A percentile compares a stretch with the other conserved stretches of the same genome.
These are phyloP conservation scores for Myotis lucifugus DNA, from an alignment of 2,113 vertebrate genomes.

Conservation along the genomic window DNA sequence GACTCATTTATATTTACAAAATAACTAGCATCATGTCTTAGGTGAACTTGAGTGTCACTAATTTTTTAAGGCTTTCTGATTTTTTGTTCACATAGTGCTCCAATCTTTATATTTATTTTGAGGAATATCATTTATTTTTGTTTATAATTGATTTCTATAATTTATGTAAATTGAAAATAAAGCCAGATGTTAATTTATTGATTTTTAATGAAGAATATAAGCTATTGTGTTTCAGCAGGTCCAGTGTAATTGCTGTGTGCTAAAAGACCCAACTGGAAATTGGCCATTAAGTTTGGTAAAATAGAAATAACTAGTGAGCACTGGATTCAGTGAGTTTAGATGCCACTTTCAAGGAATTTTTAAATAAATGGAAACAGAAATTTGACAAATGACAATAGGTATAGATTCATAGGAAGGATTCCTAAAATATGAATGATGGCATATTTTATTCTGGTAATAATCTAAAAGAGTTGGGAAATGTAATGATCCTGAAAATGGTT, in stretches of 20 bases:
- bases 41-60: neutral
- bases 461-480: neutral
- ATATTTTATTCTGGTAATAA: neutral
- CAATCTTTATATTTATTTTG: neutral
- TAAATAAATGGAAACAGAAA: neutral
- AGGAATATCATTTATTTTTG: neutral
- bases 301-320: neutral
- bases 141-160: neutral
- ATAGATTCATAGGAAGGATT: neutral
- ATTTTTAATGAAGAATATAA: neutral
- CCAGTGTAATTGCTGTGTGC: neutral
- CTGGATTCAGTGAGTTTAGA: neutral
- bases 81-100: neutral
- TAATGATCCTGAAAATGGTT: neutral
- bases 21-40: neutral
- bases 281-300: neutral
- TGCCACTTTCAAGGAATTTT: neutral
- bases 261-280: neutral
- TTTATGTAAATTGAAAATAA: conserved; percentile 27
- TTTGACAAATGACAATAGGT: neutral
- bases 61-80: neutral
- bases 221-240: neutral
- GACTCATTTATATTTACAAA: neutral
- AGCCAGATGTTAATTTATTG: neutral
- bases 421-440: neutral